Evolutionary conservation across 2,888 invertebrate genomes (phyloP).

Genomic region (Pandemis cinnamomeana): DNA sequence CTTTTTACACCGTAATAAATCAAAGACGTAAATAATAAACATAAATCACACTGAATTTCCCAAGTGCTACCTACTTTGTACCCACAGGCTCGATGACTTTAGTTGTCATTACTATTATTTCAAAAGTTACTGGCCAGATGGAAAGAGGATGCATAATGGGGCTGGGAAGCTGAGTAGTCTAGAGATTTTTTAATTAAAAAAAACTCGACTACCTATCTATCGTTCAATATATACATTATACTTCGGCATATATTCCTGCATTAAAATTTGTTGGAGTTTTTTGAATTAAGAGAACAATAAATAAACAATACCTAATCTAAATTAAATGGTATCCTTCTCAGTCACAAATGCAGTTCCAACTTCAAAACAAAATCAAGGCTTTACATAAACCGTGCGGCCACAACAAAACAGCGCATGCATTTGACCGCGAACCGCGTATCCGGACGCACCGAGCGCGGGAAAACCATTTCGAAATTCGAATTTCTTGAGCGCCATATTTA

Average conservation of each 20-base stretch:
- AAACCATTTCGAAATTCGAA: constrained; percentile 46
- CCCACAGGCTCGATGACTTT: not conserved
- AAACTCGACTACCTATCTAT: too few relatives aligned
- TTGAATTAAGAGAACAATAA: not conserved
- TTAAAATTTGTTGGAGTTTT: too few relatives aligned
- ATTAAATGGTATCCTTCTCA: not conserved
- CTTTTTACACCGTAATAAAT: not conserved
- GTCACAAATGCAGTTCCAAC: constrained; percentile 2
- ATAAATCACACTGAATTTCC: not conserved
- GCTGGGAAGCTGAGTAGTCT: not conserved
- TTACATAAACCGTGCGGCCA: constrained; percentile 48
- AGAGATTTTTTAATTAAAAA: too few relatives aligned
- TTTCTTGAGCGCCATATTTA: constrained; percentile 27
- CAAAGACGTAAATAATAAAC: not conserved
- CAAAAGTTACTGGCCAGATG: not conserved
- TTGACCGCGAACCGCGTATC: constrained; percentile 61
- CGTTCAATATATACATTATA: too few relatives aligned
- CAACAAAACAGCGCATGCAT: constrained; percentile 62
- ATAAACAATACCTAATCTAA: not conserved
- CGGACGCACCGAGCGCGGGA: constrained; percentile 55
- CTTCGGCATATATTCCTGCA: too few relatives aligned
- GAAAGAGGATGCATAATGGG: not conserved
- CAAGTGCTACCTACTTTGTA: not conserved
- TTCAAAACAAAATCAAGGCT: constrained; percentile 70
- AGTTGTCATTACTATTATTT: not conserved